A percentile compares a stretch with the other conserved stretches of the same genome.
Conservation (phyloP, 2,888 invertebrate genomes). For the Volucella bombylans region DNA sequence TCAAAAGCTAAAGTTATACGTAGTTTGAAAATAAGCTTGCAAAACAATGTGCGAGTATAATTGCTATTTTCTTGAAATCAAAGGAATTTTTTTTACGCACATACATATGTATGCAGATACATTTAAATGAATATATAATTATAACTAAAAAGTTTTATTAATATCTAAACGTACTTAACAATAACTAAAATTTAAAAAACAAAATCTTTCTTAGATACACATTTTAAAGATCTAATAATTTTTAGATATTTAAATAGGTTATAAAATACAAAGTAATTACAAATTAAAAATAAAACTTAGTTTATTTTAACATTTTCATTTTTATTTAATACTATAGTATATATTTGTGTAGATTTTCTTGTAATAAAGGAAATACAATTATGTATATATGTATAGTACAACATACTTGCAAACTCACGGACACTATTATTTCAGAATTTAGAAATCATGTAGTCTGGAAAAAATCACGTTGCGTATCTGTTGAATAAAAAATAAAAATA, state of each 20-base stretch:
- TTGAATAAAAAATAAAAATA: slow-evolving; percentile 5
- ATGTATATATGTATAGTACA: slow-evolving; percentile 64
- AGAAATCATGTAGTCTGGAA: slow-evolving; percentile 82
- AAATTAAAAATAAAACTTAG: slow-evolving; percentile 65
- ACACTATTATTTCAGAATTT: slow-evolving; percentile 74
- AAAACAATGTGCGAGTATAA: too few species aligned
- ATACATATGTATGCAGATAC: slow-evolving; percentile 27
- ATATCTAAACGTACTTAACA: slow-evolving; percentile 57
- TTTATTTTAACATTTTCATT: slow-evolving; percentile 60
- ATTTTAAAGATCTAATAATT: slow-evolving; percentile 38
- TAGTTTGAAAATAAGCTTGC: too few species aligned
- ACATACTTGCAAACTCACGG: slow-evolving; percentile 64
- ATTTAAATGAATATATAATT: slow-evolving; percentile 36
- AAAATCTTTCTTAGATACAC: slow-evolving; percentile 50
- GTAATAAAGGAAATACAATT: slow-evolving; percentile 71
- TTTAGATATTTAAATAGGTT: slow-evolving; percentile 53
- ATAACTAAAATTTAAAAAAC: slow-evolving; percentile 63
- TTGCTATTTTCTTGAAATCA: too few species aligned
- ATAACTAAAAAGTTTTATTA: slow-evolving; percentile 57
- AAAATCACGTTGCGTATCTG: slow-evolving; percentile 59
- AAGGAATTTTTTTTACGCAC: not conserved
- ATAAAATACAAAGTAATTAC: slow-evolving; percentile 45
- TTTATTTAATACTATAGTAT: slow-evolving; percentile 73
- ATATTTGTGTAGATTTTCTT: slow-evolving; percentile 73
- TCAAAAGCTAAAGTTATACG: too few species aligned